Evolutionary conservation across 2,113 vertebrate genomes (phyloP), one percentile per base, ranked within the genome.

Genomic region (Perca schrenkii): DNA sequence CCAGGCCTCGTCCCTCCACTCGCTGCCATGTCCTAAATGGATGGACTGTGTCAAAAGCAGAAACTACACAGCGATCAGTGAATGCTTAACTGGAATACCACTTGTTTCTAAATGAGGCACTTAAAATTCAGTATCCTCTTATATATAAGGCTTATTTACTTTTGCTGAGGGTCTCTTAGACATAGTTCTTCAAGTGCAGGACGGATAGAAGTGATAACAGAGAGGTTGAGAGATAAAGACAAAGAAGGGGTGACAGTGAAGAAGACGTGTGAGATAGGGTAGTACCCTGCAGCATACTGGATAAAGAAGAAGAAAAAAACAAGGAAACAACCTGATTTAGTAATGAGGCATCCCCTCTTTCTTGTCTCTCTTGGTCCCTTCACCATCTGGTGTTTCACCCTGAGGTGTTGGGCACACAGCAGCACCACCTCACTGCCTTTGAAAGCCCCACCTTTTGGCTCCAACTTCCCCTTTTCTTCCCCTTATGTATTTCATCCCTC

Each of bases 291-390:
- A 69, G 89, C 80, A 67, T 70, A 84, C 31, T 77, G 81, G 83
- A 80, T 87, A 50, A 79, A 69, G 68, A 69, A 68, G 58, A 78
- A 43, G 28, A 40, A 58, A 43, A 61, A 80, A 77, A 57, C 69
- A 25, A 16, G 1, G 57, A 81, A 83, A 83, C 74, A 80, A 69
- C 58, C 64, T 90, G 87, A 79, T 91, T 88, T 81, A 77, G 78
- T 87, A 81, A 83, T 75, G 73, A 88, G 74, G 79, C 62, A 70
- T 66, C 58, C 73, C 50, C 71, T 89, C 50, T 73, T 74, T 57
- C 53, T 53, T 60, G 67, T 77, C 67, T 85, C 61, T 69, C 15
- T 5, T 43, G 82, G 64, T 71, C 61, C 22, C 6, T 53, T 71
- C 72, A 83, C 80, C 86, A 83, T 89, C 85, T 83, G 74, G 64